Evolutionary conservation across 2,888 invertebrate species (phyloP).

Genomic region (Uropetala carovei): DNA sequence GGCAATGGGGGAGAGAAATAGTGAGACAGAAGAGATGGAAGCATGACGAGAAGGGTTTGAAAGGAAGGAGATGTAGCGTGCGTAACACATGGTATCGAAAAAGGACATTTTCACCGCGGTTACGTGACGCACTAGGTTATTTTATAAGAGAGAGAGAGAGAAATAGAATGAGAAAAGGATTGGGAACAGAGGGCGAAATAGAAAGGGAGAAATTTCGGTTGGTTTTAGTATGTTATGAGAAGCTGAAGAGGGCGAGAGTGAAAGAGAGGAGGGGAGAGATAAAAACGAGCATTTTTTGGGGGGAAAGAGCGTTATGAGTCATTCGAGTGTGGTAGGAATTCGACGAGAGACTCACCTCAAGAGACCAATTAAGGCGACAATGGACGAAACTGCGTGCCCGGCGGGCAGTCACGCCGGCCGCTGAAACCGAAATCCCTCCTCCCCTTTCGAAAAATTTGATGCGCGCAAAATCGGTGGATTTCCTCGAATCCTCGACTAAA

Average conservation of each 20-base stretch:
- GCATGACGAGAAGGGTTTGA: no score
- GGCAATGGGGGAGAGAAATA: not conserved
- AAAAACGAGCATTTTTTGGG: not conserved
- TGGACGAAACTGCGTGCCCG: not conserved
- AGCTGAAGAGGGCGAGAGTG: not conserved
- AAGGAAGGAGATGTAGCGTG: no score
- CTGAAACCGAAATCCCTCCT: not conserved
- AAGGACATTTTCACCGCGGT: no score
- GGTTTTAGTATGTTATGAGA: not conserved
- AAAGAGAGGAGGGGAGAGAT: not conserved
- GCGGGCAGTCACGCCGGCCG: not conserved
- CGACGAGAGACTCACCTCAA: not conserved
- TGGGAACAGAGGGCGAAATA: no score
- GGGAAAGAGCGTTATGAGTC: not conserved
- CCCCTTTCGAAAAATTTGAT: not conserved
- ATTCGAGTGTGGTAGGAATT: not conserved
- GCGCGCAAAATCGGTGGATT: not conserved
- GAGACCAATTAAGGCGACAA: conserved; percentile 18
- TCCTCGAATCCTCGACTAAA: not conserved
- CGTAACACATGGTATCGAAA: no score
- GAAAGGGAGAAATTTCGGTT: no score
- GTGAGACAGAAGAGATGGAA: no score
- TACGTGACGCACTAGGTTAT: no score
- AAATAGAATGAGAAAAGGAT: no score
- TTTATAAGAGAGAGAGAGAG: no score